Evolutionary conservation across 2,888 invertebrate species (phyloP).

Genomic region (Oscheius sp.): DNA sequence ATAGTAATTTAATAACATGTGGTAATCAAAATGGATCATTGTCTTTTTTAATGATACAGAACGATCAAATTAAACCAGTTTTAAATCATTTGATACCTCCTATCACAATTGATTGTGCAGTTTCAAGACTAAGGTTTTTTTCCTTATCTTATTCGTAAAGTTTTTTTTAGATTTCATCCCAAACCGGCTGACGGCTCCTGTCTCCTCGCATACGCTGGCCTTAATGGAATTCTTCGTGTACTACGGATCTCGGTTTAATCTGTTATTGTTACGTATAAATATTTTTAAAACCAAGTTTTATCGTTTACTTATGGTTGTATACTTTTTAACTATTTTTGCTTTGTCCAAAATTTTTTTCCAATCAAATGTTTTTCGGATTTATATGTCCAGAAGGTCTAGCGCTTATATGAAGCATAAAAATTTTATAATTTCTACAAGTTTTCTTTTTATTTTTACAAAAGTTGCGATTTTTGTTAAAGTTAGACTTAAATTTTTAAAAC

Average conservation of each 20-base stretch:
- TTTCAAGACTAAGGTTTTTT: constrained; percentile 35
- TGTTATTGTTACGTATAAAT: neutral
- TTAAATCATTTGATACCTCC: constrained; percentile 27
- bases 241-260: constrained; percentile 14
- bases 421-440: too few relatives aligned
- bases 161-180: constrained; percentile 2
- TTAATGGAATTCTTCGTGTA: constrained; percentile 14
- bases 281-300: neutral
- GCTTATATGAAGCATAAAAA: too few relatives aligned
- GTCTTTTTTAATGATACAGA: neutral
- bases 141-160: neutral
- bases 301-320: too few relatives aligned
- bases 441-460: neutral
- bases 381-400: too few relatives aligned
- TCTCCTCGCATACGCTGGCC: constrained; percentile 26
- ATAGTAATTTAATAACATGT: constrained; percentile 33
- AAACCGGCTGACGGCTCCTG: neutral
- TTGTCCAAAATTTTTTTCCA: too few relatives aligned
- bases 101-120: constrained; percentile 38
- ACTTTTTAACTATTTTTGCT: too few relatives aligned
- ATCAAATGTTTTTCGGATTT: too few relatives aligned
- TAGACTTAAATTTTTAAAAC: neutral
- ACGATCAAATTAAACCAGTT: neutral
- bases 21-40: constrained; percentile 47
- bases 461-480: neutral